phyloP scores from a whole-genome alignment of 2,113 vertebrate genomes.

The Mesembrinibis cayennensis region DNA sequence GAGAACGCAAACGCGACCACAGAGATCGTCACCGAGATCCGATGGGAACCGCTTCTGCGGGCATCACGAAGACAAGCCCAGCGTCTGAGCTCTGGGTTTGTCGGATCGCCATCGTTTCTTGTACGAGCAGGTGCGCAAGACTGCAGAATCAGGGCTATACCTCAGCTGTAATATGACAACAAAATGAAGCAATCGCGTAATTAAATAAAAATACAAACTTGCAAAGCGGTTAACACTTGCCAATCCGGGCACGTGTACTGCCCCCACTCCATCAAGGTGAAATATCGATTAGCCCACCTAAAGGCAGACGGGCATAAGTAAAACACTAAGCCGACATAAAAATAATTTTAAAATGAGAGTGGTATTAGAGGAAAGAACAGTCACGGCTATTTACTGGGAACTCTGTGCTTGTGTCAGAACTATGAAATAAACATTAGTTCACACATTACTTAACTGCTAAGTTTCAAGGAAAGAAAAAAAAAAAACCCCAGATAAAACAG shows the following conservation, averaged over 20 bases:
- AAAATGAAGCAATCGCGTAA: neutral
- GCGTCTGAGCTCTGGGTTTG: neutral
- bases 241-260: accelerated
- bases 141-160: too few species aligned
- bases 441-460: accelerated
- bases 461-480: neutral
- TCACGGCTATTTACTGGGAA: accelerated
- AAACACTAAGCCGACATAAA: neutral
- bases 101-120: accelerated
- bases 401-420: neutral
- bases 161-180: neutral
- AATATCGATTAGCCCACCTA: accelerated
- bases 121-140: neutral
- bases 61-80: neutral
- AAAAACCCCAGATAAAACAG: neutral
- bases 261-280: accelerated
- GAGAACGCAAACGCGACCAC: neutral
- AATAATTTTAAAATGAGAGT: accelerated
- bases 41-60: neutral
- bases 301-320: neutral
- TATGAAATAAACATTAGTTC: neutral
- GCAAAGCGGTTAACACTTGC: too few species aligned
- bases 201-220: neutral
- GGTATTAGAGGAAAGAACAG: neutral
- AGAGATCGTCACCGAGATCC: too few species aligned